These are phyloP conservation scores for Myxocyprinus asiaticus DNA, from an alignment of 2,113 vertebrate genomes.

Conservation along the genomic window DNA sequence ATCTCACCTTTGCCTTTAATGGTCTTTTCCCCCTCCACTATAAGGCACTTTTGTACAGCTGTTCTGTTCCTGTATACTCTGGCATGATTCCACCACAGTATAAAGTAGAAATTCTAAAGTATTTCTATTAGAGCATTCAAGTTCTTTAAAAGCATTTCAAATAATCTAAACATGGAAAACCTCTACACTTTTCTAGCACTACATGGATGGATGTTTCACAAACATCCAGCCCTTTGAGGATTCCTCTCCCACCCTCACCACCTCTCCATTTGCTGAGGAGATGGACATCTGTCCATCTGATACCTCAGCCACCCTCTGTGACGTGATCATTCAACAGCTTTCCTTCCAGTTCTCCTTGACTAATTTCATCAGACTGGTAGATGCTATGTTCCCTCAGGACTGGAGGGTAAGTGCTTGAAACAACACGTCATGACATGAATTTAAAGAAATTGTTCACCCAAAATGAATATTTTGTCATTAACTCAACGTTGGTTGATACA, in stretches of 20 bases:
- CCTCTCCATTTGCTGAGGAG: conserved; percentile 87
- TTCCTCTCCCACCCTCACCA: conserved; percentile 75
- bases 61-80: conserved; percentile 86
- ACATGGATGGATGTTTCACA: conserved; percentile 86
- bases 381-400: conserved; percentile 79
- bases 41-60: conserved; percentile 89
- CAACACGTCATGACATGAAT: neutral
- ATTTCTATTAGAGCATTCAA: neutral
- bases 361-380: conserved; percentile 78
- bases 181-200: conserved; percentile 70
- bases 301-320: conserved; percentile 70
- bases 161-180: neutral
- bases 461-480: neutral
- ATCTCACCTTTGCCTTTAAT: neutral
- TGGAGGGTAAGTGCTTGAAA: conserved; percentile 72
- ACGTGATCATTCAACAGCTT: conserved; percentile 76
- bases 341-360: conserved; percentile 80
- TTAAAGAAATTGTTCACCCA: neutral
- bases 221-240: conserved; percentile 79
- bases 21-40: conserved; percentile 22
- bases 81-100: conserved; percentile 81
- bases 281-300: conserved; percentile 85
- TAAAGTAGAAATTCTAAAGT: conserved; percentile 67
- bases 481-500: no score
- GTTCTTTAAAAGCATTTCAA: neutral